Percentiles rank a stretch among this genome's conserved stretches.
Conservation (phyloP, 2,797 vertebrate species). For the Enoplosus armatus region DNA sequence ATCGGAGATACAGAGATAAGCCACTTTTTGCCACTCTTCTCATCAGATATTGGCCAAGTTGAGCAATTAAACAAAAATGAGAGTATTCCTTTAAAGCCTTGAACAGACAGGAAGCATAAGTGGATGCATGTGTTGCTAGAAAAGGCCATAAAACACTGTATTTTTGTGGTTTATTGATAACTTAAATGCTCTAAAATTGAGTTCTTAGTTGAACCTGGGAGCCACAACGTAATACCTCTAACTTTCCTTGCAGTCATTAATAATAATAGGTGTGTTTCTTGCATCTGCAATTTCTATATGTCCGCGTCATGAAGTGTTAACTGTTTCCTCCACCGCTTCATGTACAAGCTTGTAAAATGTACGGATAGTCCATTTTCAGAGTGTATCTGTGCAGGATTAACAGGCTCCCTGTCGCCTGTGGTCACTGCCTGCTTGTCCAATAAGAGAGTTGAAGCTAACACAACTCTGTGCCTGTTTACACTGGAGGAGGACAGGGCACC, state of each 20-base stretch:
- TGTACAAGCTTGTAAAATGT: constrained; percentile 6
- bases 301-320: not conserved
- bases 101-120: not conserved
- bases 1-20: not conserved
- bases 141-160: not conserved
- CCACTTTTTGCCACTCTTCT: not conserved
- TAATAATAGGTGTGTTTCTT: not conserved
- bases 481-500: constrained; percentile 37
- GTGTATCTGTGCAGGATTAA: constrained; percentile 8
- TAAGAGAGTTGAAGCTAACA: constrained; percentile 16
- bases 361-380: not conserved
- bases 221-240: constrained; percentile 11
- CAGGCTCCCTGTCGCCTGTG: constrained; percentile 15
- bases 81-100: not conserved
- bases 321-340: not conserved
- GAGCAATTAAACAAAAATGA: not conserved
- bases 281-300: not conserved
- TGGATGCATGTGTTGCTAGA: not conserved
- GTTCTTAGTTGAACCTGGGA: constrained; percentile 1
- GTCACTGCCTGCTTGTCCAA: constrained; percentile 21
- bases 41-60: not conserved
- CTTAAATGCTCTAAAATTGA: constrained; percentile 11
- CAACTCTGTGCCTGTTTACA: constrained; percentile 34
- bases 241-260: not conserved
- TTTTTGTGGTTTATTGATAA: not conserved